Percentiles rank a stretch among this genome's conserved stretches.
These are phyloP conservation scores for Agelas oroides DNA, from an alignment of 37 sponge, comb jelly and placozoan genomes.

Conservation along the genomic window DNA sequence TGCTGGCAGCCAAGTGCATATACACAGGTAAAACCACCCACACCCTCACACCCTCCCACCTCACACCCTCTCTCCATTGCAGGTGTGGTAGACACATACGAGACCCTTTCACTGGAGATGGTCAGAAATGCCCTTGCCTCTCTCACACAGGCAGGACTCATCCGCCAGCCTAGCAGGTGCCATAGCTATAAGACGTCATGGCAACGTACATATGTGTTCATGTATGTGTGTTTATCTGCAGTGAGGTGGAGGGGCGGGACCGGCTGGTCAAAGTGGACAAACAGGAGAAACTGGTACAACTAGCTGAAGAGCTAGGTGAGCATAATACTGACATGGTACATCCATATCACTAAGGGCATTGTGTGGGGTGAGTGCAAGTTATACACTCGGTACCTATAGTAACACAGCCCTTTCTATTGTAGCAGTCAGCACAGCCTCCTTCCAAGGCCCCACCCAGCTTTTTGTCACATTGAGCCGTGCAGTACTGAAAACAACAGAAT, in stretches of 20 bases:
- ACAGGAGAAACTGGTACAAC: slow-evolving; percentile 18
- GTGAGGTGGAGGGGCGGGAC: slow-evolving; percentile 74
- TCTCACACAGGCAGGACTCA: slow-evolving; percentile 59
- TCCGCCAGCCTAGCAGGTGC: slow-evolving; percentile 46
- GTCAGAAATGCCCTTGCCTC: slow-evolving; percentile 75
- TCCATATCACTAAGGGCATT: too few relatives aligned
- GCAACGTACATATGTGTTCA: background rate
- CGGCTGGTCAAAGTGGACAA: slow-evolving; percentile 76
- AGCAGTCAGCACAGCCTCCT: too few relatives aligned
- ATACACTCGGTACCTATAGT: too few relatives aligned
- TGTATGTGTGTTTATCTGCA: slow-evolving; percentile 11
- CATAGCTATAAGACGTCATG: too few relatives aligned
- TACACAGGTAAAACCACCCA: slow-evolving; percentile 37
- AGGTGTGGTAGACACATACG: slow-evolving; percentile 61
- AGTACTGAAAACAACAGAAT: too few relatives aligned
- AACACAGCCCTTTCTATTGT: too few relatives aligned
- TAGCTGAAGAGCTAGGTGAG: slow-evolving; percentile 58
- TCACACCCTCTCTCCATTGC: background rate
- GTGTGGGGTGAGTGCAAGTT: too few relatives aligned
- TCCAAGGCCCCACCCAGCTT: too few relatives aligned
- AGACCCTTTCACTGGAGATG: slow-evolving; percentile 74
- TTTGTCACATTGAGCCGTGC: too few relatives aligned
- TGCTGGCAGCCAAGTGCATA: slow-evolving; percentile 61
- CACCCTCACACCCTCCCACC: too few relatives aligned
- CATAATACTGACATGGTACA: background rate